Percentiles rank a stretch among this genome's conserved stretches.
phyloP scores from a whole-genome alignment of 1,140 invertebrate species.

The Drosophila nigromelanica region DNA sequence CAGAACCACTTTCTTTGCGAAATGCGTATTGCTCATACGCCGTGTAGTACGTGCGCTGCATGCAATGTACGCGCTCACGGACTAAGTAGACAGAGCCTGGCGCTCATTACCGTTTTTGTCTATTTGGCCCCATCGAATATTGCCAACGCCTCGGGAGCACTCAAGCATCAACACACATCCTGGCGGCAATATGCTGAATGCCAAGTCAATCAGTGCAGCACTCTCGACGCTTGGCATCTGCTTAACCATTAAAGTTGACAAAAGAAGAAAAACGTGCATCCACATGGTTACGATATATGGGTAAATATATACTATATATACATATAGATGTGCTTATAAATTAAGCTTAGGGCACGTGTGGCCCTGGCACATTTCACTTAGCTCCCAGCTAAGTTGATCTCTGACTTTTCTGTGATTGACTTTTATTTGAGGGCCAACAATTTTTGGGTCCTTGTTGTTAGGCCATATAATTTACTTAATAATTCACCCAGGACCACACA shows the following conservation, averaged over 20 bases:
- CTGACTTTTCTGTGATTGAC: conserved; percentile 4
- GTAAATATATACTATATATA: background rate
- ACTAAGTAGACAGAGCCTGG: background rate
- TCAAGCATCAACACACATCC: conserved; percentile 11
- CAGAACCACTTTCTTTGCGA: conserved; percentile 8
- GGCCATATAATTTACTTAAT: conserved; percentile 71
- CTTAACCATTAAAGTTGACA: conserved; percentile 18
- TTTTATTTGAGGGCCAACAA: conserved; percentile 28
- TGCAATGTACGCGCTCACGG: conserved; percentile 4
- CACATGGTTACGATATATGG: background rate
- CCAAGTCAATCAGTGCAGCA: conserved; percentile 44
- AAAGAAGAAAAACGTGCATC: conserved; percentile 12
- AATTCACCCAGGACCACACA: conserved; percentile 37
- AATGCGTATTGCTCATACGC: conserved; percentile 40
- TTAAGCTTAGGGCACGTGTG: conserved; percentile 29
- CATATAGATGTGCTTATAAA: conserved; percentile 42
- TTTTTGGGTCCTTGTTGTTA: conserved; percentile 26
- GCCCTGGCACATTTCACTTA: conserved; percentile 26
- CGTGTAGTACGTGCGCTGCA: conserved; percentile 35
- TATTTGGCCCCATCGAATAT: conserved; percentile 30
- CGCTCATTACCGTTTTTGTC: conserved; percentile 33
- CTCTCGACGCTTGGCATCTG: conserved; percentile 1
- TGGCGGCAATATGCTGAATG: conserved; percentile 22
- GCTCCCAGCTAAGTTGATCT: background rate
- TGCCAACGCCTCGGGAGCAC: conserved; percentile 26